phyloP scores from a whole-genome alignment of 2,888 invertebrate species.

The Chaetogeoica ovagalla region DNA sequence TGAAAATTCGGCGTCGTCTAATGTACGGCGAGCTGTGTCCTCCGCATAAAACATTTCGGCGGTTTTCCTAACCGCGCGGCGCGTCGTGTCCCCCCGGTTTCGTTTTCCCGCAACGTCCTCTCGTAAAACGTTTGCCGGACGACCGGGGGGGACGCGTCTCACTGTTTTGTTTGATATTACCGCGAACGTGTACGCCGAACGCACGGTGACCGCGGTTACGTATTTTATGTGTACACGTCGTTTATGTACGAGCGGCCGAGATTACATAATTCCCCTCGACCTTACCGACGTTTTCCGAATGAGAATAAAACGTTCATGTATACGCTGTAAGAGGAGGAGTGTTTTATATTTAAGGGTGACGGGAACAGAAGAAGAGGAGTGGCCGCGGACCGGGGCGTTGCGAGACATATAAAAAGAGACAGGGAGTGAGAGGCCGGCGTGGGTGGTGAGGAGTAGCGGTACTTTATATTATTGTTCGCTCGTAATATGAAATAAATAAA shows the following conservation, averaged over 20 bases:
- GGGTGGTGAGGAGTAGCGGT: not conserved
- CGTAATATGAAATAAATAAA: slow-evolving; percentile 49
- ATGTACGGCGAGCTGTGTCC: too few species aligned
- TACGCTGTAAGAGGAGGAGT: too few species aligned
- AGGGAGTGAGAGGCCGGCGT: not conserved
- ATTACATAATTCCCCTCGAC: slow-evolving; percentile 16
- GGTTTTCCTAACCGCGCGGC: too few species aligned
- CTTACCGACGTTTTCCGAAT: slow-evolving; percentile 27
- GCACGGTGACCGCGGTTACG: too few species aligned
- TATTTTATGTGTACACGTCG: not conserved
- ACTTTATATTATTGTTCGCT: slow-evolving; percentile 51
- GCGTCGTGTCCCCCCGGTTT: too few species aligned
- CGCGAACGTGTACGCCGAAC: too few species aligned
- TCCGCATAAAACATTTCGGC: too few species aligned
- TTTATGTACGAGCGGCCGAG: slow-evolving; percentile 27
- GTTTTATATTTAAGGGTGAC: slow-evolving; percentile 22
- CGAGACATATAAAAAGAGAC: not conserved
- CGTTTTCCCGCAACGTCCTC: too few species aligned
- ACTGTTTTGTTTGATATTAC: too few species aligned
- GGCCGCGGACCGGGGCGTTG: not conserved
- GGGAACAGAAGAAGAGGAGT: not conserved
- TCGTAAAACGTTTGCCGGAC: too few species aligned
- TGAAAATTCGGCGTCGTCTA: too few species aligned
- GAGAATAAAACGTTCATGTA: slow-evolving; percentile 14
- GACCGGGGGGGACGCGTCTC: too few species aligned